phyloP scores from a whole-genome alignment of 2,797 vertebrate genomes.

The Galagoides demidoff region DNA sequence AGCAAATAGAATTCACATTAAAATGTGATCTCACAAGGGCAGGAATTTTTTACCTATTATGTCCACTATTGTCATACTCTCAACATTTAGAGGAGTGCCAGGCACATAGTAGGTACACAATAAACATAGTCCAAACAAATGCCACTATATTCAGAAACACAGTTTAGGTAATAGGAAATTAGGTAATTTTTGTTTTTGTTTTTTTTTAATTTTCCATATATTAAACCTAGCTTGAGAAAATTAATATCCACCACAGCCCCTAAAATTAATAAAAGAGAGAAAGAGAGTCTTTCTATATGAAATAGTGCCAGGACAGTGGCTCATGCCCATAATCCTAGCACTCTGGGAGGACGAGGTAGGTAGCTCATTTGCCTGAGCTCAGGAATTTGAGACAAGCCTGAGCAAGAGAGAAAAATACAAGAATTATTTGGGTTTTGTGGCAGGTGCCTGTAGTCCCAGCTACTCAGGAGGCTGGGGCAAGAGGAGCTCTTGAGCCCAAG shows the following conservation, averaged over 20 bases:
- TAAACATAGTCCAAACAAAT: not conserved
- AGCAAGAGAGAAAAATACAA: no score
- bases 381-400: no score
- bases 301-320: not conserved
- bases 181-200: no score
- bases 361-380: no score
- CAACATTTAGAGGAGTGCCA: not conserved
- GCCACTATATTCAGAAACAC: not conserved
- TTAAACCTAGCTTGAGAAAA: constrained; percentile 4
- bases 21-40: not conserved
- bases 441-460: no score
- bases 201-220: not conserved
- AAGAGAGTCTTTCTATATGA: not conserved
- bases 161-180: not conserved
- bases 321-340: no score
- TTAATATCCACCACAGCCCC: not conserved
- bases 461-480: no score
- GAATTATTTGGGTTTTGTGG: no score
- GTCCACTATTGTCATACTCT: not conserved
- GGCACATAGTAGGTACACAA: not conserved
- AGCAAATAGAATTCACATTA: not conserved
- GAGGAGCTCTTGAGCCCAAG: no score
- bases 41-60: not conserved
- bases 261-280: not conserved
- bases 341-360: no score